Evolutionary conservation across 2,888 invertebrate genomes (phyloP).

Genomic region (Amphimallon solstitiale): DNA sequence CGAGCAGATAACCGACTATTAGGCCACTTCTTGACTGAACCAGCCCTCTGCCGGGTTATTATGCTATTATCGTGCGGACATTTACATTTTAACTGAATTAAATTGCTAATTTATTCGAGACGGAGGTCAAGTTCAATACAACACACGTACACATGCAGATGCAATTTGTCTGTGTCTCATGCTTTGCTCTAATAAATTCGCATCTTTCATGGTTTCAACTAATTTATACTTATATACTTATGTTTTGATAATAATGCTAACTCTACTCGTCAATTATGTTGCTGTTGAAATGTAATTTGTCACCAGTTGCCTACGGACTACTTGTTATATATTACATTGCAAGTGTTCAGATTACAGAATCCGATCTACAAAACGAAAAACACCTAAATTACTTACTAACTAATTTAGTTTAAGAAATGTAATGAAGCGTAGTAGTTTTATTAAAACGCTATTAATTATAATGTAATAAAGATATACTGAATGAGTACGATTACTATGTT

Average conservation of each 20-base stretch:
- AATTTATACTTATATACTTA: conserved; percentile 19
- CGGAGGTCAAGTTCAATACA: conserved; percentile 30
- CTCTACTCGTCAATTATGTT: conserved; percentile 13
- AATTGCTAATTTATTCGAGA: conserved; percentile 36
- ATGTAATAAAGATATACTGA: no score
- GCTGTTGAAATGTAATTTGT: neutral
- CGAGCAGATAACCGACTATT: conserved; percentile 44
- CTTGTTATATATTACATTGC: neutral
- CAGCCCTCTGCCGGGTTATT: conserved; percentile 36
- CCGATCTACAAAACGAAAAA: no score
- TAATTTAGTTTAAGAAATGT: no score
- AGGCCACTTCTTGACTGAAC: conserved; percentile 40
- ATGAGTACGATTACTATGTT: no score
- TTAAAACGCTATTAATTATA: no score
- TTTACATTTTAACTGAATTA: conserved; percentile 39
- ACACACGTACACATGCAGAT: conserved; percentile 20
- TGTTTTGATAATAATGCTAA: conserved; percentile 18
- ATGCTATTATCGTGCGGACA: conserved; percentile 37
- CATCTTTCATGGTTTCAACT: conserved; percentile 28
- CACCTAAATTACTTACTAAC: no score
- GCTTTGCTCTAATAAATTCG: conserved; percentile 31
- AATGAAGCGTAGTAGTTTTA: no score
- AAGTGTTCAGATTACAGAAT: no score
- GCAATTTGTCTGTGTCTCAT: conserved; percentile 32
- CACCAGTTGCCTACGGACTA: neutral